These are phyloP conservation scores for Acanthochromis polyacanthus DNA, from an alignment of 2,113 vertebrate species.

Conservation along the genomic window DNA sequence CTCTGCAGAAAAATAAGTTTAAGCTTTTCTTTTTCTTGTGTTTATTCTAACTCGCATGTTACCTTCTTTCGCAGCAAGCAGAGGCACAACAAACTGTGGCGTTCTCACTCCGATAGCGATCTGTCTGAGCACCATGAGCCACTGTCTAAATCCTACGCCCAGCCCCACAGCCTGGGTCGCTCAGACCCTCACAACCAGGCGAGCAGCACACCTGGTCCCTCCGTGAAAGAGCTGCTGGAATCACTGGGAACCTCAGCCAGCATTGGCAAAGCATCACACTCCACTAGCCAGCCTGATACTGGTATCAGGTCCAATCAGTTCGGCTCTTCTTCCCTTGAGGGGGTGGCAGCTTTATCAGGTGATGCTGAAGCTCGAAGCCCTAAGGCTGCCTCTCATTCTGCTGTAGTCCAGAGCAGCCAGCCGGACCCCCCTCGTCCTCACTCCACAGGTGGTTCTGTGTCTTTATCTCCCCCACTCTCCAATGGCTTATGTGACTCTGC, in stretches of 20 bases:
- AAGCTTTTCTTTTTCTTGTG: no score
- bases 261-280: slow-evolving; percentile 48
- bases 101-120: slow-evolving; percentile 96
- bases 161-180: slow-evolving; percentile 75
- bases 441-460: slow-evolving; percentile 40
- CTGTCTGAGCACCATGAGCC: slow-evolving; percentile 93
- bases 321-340: slow-evolving; percentile 38
- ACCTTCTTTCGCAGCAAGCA: slow-evolving; percentile 87
- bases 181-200: slow-evolving; percentile 87
- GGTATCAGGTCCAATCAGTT: slow-evolving; percentile 46
- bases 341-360: background rate
- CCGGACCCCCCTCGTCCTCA: slow-evolving; percentile 3
- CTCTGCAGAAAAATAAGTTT: no score
- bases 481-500: slow-evolving; percentile 71
- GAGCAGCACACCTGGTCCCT: slow-evolving; percentile 86
- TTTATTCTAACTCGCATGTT: background rate
- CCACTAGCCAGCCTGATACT: slow-evolving; percentile 57
- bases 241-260: slow-evolving; percentile 57
- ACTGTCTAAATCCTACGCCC: slow-evolving; percentile 78
- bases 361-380: slow-evolving; percentile 11
- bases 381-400: slow-evolving; percentile 22
- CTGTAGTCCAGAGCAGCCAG: slow-evolving; percentile 36
- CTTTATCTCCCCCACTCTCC: slow-evolving; percentile 43
- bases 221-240: slow-evolving; percentile 88
- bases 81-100: slow-evolving; percentile 95